phyloP scores from a whole-genome alignment of 2,113 vertebrate species.

The Rhodinocichla rosea region DNA sequence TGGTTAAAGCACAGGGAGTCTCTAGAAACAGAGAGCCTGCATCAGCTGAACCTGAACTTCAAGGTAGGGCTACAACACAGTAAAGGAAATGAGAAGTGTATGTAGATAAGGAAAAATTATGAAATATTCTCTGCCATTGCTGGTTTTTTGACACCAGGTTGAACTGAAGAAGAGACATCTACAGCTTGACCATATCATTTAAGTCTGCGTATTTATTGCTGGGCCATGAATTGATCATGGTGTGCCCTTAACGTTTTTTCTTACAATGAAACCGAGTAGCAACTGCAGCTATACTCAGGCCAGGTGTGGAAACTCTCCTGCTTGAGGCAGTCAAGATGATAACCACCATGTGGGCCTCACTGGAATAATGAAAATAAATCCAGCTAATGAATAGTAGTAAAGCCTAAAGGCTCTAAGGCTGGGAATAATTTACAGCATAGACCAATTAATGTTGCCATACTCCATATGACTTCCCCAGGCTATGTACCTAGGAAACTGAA shows the following conservation, averaged over 20 bases:
- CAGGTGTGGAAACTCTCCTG: neutral
- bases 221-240: neutral
- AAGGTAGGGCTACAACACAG: neutral
- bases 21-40: neutral
- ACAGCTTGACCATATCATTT: neutral
- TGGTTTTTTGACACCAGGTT: neutral
- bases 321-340: neutral
- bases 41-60: neutral
- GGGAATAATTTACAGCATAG: neutral
- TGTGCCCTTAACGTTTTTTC: neutral
- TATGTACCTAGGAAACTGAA: neutral
- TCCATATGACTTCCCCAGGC: neutral
- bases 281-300: neutral
- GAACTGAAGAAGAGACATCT: neutral
- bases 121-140: neutral
- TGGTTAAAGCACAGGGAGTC: neutral
- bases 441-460: neutral
- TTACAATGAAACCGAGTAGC: neutral
- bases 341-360: neutral
- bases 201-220: neutral
- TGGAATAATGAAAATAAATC: neutral
- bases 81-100: neutral
- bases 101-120: neutral
- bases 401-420: neutral
- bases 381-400: neutral